Base-by-base conservation (phyloP, 2,888 invertebrate genomes). In the Cosmorhoe ocellata region DNA sequence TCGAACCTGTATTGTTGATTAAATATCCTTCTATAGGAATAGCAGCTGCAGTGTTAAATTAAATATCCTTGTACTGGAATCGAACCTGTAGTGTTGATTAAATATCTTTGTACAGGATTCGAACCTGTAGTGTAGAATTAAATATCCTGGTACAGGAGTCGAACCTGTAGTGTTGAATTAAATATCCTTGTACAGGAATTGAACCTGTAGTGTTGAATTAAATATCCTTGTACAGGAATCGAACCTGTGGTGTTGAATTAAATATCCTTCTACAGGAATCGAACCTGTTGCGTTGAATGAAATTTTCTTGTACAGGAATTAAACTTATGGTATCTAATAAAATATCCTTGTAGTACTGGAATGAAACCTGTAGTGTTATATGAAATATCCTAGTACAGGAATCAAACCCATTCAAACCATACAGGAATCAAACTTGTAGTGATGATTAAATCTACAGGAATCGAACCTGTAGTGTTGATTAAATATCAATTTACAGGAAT, bases 351-450 rank as follows among this genome's bases (percentile, higher is more conserved):
- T n/a, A n/a, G 28, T 1, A 32, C 14, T 11, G 41, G 31, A 9
- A 32, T 39, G 5, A 18, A 27, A 46, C 38, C 26, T 47, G 34
- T 24, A 2, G 5, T 38, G 7, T 33, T 36, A n/a, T n/a, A n/a
- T n/a, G 10, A 1, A 7, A 3, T 26, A 43, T 39, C 9, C 12
- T 27, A 39, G 39, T 12, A 24, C 51, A 51, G 63, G 63, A 59
- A 44, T 65, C 30, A 50, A 69, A 69, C 66, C 63, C 27, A 8
- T 33, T 27, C n/a, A 12, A 41, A 18, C n/a, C 22, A n/a, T 0
- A 40, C 40, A 40, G 30, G 30, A 41, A 28, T 34, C 18, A 12
- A 47, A 41, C 34, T 41, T 31, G 26, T 18, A 10, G 2, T 28
- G n/a, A 1, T 12, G 18, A 2, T 3, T 13, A 26, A 6, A 9